A percentile compares a stretch with the other conserved stretches of the same genome.
Evolutionary conservation across 2,888 invertebrate genomes (phyloP).

Genomic region (Galerucella calmariensis): DNA sequence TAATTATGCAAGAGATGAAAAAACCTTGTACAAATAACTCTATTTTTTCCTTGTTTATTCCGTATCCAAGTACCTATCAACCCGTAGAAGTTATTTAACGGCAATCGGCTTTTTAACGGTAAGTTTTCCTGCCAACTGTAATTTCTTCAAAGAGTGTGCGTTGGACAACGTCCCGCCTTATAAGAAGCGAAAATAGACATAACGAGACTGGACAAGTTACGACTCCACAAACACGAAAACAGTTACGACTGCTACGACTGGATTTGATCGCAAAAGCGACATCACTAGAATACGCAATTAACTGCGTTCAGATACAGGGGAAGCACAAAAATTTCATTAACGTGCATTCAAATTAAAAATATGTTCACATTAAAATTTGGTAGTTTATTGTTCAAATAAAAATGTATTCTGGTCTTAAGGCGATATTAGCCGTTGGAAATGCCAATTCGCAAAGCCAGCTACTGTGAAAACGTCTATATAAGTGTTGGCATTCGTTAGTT

Average conservation of each 20-base stretch:
- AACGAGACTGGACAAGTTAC: slow-evolving; percentile 60
- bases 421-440: too few species aligned
- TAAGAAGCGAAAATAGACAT: slow-evolving; percentile 61
- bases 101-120: slow-evolving; percentile 50
- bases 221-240: slow-evolving; percentile 53
- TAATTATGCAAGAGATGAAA: slow-evolving; percentile 1
- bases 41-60: too few species aligned
- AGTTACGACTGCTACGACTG: slow-evolving; percentile 51
- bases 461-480: too few species aligned
- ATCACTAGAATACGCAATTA: slow-evolving; percentile 33
- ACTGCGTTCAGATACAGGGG: slow-evolving; percentile 22
- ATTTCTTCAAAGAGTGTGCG: slow-evolving; percentile 53
- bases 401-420: too few species aligned
- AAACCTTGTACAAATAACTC: too few species aligned
- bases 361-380: background rate
- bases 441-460: too few species aligned
- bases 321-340: background rate
- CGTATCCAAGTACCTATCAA: too few species aligned
- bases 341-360: background rate
- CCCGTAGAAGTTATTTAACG: slow-evolving; percentile 11
- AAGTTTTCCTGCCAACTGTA: slow-evolving; percentile 53
- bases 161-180: slow-evolving; percentile 56
- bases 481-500: too few species aligned
- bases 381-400: background rate
- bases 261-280: slow-evolving; percentile 41